Evolutionary conservation across 2,888 invertebrate genomes (phyloP).

Genomic region (Hofmannophila pseudospretella): DNA sequence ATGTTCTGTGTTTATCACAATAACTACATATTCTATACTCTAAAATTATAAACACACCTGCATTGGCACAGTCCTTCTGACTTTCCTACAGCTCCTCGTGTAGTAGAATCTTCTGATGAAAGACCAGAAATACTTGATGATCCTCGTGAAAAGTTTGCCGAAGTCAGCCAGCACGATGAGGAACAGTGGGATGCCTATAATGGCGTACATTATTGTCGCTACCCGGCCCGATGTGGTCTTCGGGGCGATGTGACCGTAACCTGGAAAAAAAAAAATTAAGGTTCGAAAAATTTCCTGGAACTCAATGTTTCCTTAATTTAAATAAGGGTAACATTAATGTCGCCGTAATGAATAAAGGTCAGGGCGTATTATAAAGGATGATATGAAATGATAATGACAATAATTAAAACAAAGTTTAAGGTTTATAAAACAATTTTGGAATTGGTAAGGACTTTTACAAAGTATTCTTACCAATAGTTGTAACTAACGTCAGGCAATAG

Average conservation of each 20-base stretch:
- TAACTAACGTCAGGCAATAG: conserved; percentile 91
- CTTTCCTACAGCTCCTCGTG: conserved; percentile 89
- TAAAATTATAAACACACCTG: conserved; percentile 81
- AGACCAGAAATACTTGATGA: conserved; percentile 94
- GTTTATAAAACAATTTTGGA: no score
- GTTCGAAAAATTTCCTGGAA: not conserved
- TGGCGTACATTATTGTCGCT: conserved; percentile 94
- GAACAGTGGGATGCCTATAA: conserved; percentile 97
- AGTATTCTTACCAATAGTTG: conserved; percentile 90
- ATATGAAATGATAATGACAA: not conserved
- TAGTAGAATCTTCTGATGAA: conserved; percentile 90
- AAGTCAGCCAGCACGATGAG: conserved; percentile 96
- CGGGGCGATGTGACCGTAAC: conserved; percentile 97
- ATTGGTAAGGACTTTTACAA: no score
- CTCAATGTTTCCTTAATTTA: not conserved
- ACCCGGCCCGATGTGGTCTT: conserved; percentile 90
- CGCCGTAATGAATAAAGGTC: no score
- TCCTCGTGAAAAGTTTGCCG: conserved; percentile 94
- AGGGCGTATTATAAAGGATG: no score
- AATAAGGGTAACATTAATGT: not conserved
- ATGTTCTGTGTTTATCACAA: no score
- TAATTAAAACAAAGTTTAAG: no score
- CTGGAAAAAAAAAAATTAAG: conserved; percentile 80
- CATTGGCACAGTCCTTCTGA: conserved; percentile 85
- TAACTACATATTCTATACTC: no score